Conservation (phyloP, 2,888 invertebrate genomes). For the Drosophila setosimentum region DNA sequence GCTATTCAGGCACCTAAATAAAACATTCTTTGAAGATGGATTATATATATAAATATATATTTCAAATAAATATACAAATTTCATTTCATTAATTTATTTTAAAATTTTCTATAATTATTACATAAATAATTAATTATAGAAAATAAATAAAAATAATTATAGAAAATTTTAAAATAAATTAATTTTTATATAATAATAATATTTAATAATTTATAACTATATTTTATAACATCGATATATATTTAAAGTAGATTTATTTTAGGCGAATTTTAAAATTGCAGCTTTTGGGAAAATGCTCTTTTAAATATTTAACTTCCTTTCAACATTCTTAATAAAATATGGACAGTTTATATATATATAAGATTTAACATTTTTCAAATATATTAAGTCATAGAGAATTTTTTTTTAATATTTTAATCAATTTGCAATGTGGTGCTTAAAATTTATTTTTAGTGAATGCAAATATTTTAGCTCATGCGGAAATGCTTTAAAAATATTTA, state of each 20-base stretch:
- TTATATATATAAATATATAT: no score
- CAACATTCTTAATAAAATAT: neutral
- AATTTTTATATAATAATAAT: no score
- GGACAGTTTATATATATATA: neutral
- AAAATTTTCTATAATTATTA: no score
- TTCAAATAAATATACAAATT: no score
- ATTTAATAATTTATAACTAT: no score
- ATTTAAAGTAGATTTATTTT: neutral
- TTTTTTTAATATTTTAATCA: neutral
- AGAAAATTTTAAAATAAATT: no score
- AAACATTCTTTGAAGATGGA: neutral
- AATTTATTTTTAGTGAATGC: neutral
- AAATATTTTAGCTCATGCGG: neutral
- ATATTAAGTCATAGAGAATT: neutral
- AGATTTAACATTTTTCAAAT: no score
- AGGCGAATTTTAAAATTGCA: neutral
- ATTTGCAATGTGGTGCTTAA: neutral
- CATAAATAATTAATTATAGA: no score
- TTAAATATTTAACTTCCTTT: neutral
- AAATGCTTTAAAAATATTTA: neutral
- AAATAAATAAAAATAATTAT: no score
- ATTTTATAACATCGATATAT: no score
- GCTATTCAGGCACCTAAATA: neutral
- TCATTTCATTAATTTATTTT: no score
- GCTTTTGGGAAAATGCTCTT: neutral